A percentile compares a stretch with the other conserved stretches of the same genome.
These are phyloP conservation scores for Circaetus gallicus DNA, from an alignment of 2,113 vertebrate species.

Conservation along the genomic window DNA sequence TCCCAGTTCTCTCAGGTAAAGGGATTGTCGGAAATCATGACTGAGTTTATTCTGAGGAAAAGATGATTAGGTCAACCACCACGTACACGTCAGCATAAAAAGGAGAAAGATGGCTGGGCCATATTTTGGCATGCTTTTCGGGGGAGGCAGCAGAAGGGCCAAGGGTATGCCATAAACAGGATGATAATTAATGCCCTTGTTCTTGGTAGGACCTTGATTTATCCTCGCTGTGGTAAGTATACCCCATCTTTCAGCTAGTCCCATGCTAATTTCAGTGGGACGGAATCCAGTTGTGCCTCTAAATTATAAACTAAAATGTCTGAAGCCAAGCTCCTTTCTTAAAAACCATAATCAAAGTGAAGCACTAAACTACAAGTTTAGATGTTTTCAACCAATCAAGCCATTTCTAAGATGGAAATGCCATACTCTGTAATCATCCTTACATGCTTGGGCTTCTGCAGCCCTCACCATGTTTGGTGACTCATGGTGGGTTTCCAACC, in stretches of 20 bases:
- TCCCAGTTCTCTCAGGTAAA: background rate
- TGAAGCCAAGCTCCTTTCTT: constrained; percentile 5
- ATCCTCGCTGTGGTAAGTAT: constrained; percentile 13
- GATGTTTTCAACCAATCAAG: background rate
- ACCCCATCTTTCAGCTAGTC: background rate
- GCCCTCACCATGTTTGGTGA: background rate
- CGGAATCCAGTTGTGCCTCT: background rate
- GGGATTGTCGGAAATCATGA: background rate
- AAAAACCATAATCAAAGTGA: constrained; percentile 15
- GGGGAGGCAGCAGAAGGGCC: background rate
- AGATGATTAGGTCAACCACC: background rate
- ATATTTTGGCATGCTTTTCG: background rate
- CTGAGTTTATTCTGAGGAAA: background rate
- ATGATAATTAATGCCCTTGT: constrained; percentile 21
- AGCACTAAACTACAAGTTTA: constrained; percentile 6
- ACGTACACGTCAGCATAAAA: background rate
- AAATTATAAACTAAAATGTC: constrained; percentile 38
- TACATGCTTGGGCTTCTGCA: background rate
- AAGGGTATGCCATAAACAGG: background rate
- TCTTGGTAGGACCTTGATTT: background rate
- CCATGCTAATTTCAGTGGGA: constrained; percentile 48
- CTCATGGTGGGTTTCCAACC: background rate
- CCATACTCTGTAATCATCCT: constrained; percentile 41
- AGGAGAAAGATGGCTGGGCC: background rate
- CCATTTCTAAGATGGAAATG: background rate